phyloP scores from a whole-genome alignment of 1,140 invertebrate genomes.

The Scaptomyza graminum region DNA sequence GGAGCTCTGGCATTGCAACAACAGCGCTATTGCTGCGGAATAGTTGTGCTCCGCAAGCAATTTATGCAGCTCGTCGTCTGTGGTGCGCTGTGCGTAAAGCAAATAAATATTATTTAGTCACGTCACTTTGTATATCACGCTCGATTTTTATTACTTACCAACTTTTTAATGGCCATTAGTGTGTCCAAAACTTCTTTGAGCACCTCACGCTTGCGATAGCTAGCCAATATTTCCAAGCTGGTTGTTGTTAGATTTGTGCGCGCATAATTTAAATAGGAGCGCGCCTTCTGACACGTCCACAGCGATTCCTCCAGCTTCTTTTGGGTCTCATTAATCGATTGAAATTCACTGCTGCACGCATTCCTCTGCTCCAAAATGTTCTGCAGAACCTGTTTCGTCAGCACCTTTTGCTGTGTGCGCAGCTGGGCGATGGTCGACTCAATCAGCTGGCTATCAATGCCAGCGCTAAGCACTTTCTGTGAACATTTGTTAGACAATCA shows the following conservation, averaged over 20 bases:
- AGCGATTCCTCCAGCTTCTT: slow-evolving; percentile 89
- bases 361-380: slow-evolving; percentile 95
- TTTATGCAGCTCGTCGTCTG: slow-evolving; percentile 92
- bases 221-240: slow-evolving; percentile 93
- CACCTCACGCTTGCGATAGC: slow-evolving; percentile 93
- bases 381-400: slow-evolving; percentile 95
- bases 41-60: slow-evolving; percentile 94
- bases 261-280: slow-evolving; percentile 89
- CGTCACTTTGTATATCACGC: too few relatives aligned
- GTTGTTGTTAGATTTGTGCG: slow-evolving; percentile 92
- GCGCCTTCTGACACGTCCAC: slow-evolving; percentile 88
- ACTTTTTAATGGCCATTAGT: slow-evolving; percentile 91
- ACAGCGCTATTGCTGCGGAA: slow-evolving; percentile 93
- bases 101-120: too few relatives aligned
- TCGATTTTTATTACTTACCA: slow-evolving; percentile 80
- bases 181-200: slow-evolving; percentile 91
- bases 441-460: slow-evolving; percentile 88
- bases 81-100: slow-evolving; percentile 86
- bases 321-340: slow-evolving; percentile 90
- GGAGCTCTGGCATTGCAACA: slow-evolving; percentile 94
- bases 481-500: slow-evolving; percentile 23
- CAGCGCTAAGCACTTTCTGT: slow-evolving; percentile 86
- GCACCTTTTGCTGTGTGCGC: slow-evolving; percentile 91
- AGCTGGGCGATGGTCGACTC: slow-evolving; percentile 88
- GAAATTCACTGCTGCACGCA: slow-evolving; percentile 92